These are phyloP conservation scores for Epicauta chinensis DNA, from an alignment of 1,140 invertebrate genomes.

Conservation along the genomic window DNA sequence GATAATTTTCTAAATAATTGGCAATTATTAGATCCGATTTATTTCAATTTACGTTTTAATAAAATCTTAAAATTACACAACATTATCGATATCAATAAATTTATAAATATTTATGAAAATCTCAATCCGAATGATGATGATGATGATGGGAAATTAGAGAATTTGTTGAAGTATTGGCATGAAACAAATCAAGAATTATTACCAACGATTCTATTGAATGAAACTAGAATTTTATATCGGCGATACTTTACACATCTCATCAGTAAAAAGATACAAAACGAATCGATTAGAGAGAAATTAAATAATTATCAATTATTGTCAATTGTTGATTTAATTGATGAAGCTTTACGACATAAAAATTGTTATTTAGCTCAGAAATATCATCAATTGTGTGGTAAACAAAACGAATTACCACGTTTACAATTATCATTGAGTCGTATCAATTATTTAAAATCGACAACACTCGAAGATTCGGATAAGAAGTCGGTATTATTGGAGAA, in stretches of 20 bases:
- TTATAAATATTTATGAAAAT: constrained; percentile 17
- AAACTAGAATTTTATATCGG: constrained; percentile 29
- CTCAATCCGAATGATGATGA: constrained; percentile 7
- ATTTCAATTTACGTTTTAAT: constrained; percentile 36
- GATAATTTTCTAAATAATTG: constrained; percentile 44
- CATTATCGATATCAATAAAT: constrained; percentile 42
- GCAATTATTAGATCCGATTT: constrained; percentile 43
- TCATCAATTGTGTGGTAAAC: not conserved
- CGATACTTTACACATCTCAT: constrained; percentile 22
- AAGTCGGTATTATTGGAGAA: no score
- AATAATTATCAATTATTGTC: no score
- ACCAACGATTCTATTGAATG: constrained; percentile 20
- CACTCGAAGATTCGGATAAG: no score
- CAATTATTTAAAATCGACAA: no score
- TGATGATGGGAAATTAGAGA: not conserved
- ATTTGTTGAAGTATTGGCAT: constrained; percentile 15
- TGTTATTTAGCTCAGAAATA: constrained; percentile 42
- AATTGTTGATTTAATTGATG: constrained; percentile 37
- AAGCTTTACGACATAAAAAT: constrained; percentile 42
- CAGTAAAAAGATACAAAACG: constrained; percentile 18
- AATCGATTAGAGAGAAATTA: constrained; percentile 2
- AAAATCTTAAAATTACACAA: constrained; percentile 43
- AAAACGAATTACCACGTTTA: no score
- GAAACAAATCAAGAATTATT: constrained; percentile 17
- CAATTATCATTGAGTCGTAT: no score